Evolutionary conservation across 2,888 invertebrate species (phyloP), one percentile per base, ranked within the genome.

Genomic region (Terebella lapidaria): DNA sequence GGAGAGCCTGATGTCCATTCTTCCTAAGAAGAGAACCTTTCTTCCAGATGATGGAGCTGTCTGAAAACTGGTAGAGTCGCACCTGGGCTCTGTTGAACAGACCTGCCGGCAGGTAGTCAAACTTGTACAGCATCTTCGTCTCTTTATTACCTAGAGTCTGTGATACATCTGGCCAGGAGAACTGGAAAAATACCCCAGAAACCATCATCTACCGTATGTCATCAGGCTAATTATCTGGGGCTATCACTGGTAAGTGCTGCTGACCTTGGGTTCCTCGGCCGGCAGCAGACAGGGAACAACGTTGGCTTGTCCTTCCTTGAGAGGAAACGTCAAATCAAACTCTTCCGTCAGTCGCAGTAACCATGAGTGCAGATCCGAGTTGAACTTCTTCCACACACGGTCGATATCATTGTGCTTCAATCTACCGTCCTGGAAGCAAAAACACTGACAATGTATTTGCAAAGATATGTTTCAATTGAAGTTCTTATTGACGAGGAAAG

Each of bases 251-350:
- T n/a, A n/a, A n/a, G n/a, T n/a, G 35, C 20, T 25, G 29, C 22
- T 30, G 22, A 60, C 60, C 27, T 62, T 52, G 2, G 56, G 58
- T 22, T 55, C 52, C 15, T 64, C 69, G 55, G 78, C 76, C 15
- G 78, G 78, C 55, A 80, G 68, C 2, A 80, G 68, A 63, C 80
- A 80, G n/a, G 80, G 80, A 20, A 80, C 77, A 3, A 80, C 64
- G 66, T 79, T 78, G 56, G 71, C 68, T 51, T 69, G 64, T 22
- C 62, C 56, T 18, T 65, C 59, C 2, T 47, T 30, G 2, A 77
- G 62, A 3, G 71, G 71, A 61, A 79, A 80, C 10, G 79, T 80
- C 53, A 80, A 70, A 59, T 80, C 80, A 70, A 77, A 80, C 65
- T 75, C 79, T 60, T 80, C 80, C 3, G 80, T 80, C 54, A 80